Evolutionary conservation across 2,113 vertebrate species (phyloP).

Genomic region (Amblyopsis rosae): DNA sequence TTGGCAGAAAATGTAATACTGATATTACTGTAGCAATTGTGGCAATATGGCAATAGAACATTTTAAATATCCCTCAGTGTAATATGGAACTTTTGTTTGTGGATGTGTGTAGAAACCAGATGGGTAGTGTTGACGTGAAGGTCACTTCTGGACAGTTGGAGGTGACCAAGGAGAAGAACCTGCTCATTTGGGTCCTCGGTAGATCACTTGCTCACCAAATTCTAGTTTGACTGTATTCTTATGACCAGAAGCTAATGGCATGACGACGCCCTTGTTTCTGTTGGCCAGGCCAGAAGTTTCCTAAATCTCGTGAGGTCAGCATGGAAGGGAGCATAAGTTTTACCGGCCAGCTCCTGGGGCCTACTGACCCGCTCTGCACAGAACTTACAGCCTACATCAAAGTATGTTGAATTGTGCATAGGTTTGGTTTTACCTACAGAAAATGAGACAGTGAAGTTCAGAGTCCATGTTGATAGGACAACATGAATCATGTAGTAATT

Average conservation of each 20-base stretch:
- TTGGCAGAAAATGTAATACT: too few relatives aligned
- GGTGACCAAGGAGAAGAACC: constrained; percentile 86
- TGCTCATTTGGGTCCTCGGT: constrained; percentile 89
- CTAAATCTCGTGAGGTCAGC: constrained; percentile 86
- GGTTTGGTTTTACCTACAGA: not conserved
- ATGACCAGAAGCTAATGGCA: not conserved
- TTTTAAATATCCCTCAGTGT: not conserved
- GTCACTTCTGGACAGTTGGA: constrained; percentile 88
- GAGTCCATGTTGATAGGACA: too few relatives aligned
- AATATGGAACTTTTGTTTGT: not conserved
- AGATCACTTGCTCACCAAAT: constrained; percentile 34
- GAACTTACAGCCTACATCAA: constrained; percentile 88
- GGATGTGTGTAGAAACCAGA: constrained; percentile 77
- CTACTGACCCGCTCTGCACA: constrained; percentile 83
- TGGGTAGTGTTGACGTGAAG: constrained; percentile 83
- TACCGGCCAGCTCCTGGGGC: constrained; percentile 70
- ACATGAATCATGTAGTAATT: too few relatives aligned
- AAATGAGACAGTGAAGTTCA: not conserved
- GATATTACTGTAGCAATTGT: too few relatives aligned
- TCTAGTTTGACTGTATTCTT: not conserved
- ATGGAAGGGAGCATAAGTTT: constrained; percentile 85
- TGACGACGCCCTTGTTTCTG: not conserved
- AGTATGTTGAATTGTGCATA: constrained; percentile 67
- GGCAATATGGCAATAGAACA: too few relatives aligned
- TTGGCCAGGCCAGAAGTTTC: constrained; percentile 90